Base-by-base conservation (phyloP, 2,113 vertebrate species). In the Calyptomena viridis region DNA sequence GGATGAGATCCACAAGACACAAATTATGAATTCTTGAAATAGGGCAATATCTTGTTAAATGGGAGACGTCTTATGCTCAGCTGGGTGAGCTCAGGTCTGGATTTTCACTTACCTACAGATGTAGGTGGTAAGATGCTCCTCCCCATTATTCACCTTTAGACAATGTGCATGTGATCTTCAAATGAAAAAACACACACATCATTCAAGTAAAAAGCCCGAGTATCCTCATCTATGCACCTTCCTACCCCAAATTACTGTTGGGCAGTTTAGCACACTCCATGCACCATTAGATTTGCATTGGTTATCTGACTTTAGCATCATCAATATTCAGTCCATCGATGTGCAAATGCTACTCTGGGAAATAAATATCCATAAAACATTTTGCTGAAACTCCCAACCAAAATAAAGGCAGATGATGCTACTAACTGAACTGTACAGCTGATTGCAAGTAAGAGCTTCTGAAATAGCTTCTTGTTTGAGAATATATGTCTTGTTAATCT, bases 401-500 rank as follows among this genome's bases (percentile, higher is more conserved):
- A 90, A 94, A 96, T 35, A 62, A 89, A 58, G 82, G 72, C 52
- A 84, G 46, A 88, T 78, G 64, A 63, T 87, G 53, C 42, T 96
- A 55, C 71, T 85, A 76, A 88, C 77, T 55, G 81, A 79, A 72
- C 74, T 82, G 59, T 40, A 83, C 89, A 80, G 69, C 69, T 1
- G 8, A 84, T 39, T 90, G 93, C 75, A 88, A 96, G 52, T 50
- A 88, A 94, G 82, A 88, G 47, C 74, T 90, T 86, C 79, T 94
- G 91, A 95, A 95, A 95, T 58, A 75, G 68, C 52, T 95, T 93
- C 72, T 88, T 78, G 63, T 84, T 81, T 84, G 91, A 91, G 75
- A 72, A 75, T 86, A 30, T 88, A 15, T 93, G 68, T 95, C 89
- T 90, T 87, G 93, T 96, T 91, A 95, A 96, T 93, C 84, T 96